Percentiles rank a stretch among this genome's conserved stretches.
phyloP scores from a whole-genome alignment of 37 sponge, comb jelly and placozoan species.

The Bolinopsis microptera region DNA sequence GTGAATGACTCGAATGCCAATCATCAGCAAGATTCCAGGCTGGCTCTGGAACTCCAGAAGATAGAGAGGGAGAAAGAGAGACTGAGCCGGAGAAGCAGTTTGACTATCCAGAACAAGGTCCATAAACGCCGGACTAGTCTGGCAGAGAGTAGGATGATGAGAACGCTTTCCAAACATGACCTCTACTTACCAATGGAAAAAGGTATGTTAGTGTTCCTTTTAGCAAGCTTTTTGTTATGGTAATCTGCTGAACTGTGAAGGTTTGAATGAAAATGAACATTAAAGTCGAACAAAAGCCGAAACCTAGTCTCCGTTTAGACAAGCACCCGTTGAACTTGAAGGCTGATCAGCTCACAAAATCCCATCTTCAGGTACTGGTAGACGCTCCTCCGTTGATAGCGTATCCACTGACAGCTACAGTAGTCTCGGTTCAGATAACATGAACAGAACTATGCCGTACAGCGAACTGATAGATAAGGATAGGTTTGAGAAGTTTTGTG shows the following conservation, averaged over 20 bases:
- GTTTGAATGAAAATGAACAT: too few species aligned
- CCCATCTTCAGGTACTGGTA: too few species aligned
- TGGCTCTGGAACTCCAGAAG: slow-evolving; percentile 3
- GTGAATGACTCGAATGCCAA: neutral
- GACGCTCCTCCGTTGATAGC: neutral
- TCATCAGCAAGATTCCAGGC: neutral
- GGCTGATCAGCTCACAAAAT: too few species aligned
- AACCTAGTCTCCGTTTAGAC: too few species aligned
- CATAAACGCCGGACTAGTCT: neutral
- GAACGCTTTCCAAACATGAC: slow-evolving; percentile 53
- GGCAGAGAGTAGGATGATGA: neutral
- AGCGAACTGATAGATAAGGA: slow-evolving; percentile 34
- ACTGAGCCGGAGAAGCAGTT: neutral
- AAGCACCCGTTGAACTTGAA: too few species aligned
- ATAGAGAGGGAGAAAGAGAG: slow-evolving; percentile 33
- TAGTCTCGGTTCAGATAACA: neutral
- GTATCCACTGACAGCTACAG: neutral
- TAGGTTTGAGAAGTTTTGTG: slow-evolving; percentile 6
- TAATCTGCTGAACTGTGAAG: too few species aligned
- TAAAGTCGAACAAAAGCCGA: too few species aligned
- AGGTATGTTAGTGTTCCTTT: neutral
- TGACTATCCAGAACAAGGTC: neutral
- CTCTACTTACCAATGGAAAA: neutral
- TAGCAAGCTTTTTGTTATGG: too few species aligned
- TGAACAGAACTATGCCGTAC: neutral